A percentile compares a stretch with the other conserved stretches of the same genome.
Conservation (phyloP, 2,888 invertebrate genomes). For the Chorisops tibialis region DNA sequence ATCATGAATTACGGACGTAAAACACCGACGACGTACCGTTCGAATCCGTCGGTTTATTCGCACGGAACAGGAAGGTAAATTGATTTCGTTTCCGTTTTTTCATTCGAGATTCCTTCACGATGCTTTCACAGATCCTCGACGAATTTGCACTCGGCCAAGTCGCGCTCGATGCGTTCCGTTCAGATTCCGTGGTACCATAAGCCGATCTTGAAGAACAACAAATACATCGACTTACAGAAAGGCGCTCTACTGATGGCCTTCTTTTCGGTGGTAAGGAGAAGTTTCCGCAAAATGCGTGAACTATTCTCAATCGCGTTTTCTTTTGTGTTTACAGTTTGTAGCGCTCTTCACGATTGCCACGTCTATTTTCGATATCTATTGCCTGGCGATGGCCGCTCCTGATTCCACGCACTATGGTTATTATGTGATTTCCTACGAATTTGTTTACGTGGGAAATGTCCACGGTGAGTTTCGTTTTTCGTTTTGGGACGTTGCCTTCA, state of each 20-base stretch:
- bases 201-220: constrained; percentile 76
- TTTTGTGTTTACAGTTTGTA: constrained; percentile 62
- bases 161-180: constrained; percentile 74
- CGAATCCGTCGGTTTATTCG: constrained; percentile 85
- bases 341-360: constrained; percentile 78
- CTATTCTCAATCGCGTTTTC: background rate
- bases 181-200: constrained; percentile 83
- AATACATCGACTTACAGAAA: constrained; percentile 79
- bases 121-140: constrained; percentile 66
- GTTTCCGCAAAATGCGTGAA: background rate
- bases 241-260: constrained; percentile 74
- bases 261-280: constrained; percentile 68
- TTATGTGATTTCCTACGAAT: constrained; percentile 87
- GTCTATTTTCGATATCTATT: constrained; percentile 82
- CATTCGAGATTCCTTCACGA: background rate
- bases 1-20: constrained; percentile 72
- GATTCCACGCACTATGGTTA: constrained; percentile 88
- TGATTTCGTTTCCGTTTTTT: background rate
- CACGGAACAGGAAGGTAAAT: constrained; percentile 71
- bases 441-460: constrained; percentile 86
- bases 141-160: constrained; percentile 67
- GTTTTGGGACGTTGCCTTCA: background rate
- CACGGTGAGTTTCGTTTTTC: constrained; percentile 64
- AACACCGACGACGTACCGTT: constrained; percentile 75
- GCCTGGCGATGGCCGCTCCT: constrained; percentile 82